Base-by-base conservation (phyloP, 2,888 invertebrate genomes). In the Caenorhabditis wallacei region DNA sequence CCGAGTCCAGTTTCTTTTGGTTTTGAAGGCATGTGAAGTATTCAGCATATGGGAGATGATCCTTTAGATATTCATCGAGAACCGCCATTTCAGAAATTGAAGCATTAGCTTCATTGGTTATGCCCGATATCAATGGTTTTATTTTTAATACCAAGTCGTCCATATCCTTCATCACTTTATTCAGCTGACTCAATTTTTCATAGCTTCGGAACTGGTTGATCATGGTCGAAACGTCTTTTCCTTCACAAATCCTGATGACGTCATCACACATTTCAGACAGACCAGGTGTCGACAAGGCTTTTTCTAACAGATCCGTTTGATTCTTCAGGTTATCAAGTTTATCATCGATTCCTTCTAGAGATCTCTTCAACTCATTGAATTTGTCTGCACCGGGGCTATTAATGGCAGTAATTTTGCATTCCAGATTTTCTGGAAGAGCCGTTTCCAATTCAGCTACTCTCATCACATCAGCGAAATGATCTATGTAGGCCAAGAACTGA, bases 1-100 rank as follows among this genome's bases (percentile, higher is more conserved):
- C 8, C 16, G 8, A 1, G 0, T 2, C 10, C 18, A 56, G 13
- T 16, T 24, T 8, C 0, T 30, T n/a, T n/a, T 56, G 10, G 13
- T 43, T 18, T n/a, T 56, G 56, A 18, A 56, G 56, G 13, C 56
- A 56, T 7, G 3, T 18, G 35, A 56, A 56, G 18, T 18, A 56
- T 5, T n/a, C 11, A 0, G n/a, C 16, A 56, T 35, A 54, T 13
- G 13, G 13, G 2, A 11, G 2, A 10, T 16, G 18, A 0, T 16
- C 18, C 3, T 2, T 24, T 0, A 35, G 56, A 18, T 56, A 56
- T 5, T 24, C 11, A 2, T 35, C 35, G 18, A 56, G 16, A n/a
- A 4, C n/a, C n/a, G n/a, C 5, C 10, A 10, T 54, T 54, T 10
- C 1, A 7, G 35, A 43, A 43, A 43, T 43, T 8, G 13, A 7